These are phyloP conservation scores for Pangasius macronema DNA, from an alignment of 2,797 vertebrate species.

Conservation along the genomic window DNA sequence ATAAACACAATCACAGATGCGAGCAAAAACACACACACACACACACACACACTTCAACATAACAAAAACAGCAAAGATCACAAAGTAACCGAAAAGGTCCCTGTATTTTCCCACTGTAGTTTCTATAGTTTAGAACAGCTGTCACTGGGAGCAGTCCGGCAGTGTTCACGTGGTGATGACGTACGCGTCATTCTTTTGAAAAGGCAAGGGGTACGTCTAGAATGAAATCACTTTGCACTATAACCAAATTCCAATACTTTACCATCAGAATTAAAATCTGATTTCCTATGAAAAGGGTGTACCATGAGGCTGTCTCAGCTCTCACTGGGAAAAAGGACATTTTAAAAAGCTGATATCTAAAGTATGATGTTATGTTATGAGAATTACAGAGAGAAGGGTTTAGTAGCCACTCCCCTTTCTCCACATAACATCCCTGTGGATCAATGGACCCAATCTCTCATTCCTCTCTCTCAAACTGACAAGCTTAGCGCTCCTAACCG, in stretches of 20 bases:
- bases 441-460: slow-evolving; percentile 2
- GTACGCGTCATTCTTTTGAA: slow-evolving; percentile 66
- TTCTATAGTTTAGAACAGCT: slow-evolving; percentile 55
- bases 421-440: slow-evolving; percentile 9
- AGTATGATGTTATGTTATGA: background rate
- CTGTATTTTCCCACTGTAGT: slow-evolving; percentile 59
- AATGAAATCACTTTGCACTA: slow-evolving; percentile 60
- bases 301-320: slow-evolving; percentile 40
- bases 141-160: slow-evolving; percentile 66
- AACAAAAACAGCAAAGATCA: background rate
- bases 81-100: slow-evolving; percentile 43
- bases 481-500: slow-evolving; percentile 10
- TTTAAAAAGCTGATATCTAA: background rate
- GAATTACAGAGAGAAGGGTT: slow-evolving; percentile 27
- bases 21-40: background rate
- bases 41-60: background rate
- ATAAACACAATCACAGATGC: slow-evolving; percentile 39
- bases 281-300: background rate
- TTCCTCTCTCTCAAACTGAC: slow-evolving; percentile 24
- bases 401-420: background rate
- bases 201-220: slow-evolving; percentile 55
- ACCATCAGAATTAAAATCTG: background rate
- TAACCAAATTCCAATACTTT: slow-evolving; percentile 63
- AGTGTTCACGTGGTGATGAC: slow-evolving; percentile 68
- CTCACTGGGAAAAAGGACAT: slow-evolving; percentile 13